Evolutionary conservation across 2,113 vertebrate species (phyloP).

Genomic region (Chaetodon trifascialis): DNA sequence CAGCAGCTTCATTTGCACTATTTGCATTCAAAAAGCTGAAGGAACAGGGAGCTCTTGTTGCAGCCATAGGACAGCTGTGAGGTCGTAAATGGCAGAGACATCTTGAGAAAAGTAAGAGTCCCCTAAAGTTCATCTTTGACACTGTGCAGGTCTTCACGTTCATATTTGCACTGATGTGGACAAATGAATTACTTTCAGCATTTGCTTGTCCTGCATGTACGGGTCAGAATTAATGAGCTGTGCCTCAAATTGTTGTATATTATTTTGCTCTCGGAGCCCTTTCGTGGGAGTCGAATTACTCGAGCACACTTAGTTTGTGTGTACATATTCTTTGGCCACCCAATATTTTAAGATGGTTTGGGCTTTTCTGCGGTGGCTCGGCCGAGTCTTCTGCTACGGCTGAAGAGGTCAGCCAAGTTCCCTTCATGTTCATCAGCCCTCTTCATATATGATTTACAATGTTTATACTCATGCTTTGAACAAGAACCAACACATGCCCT

Average conservation of each 20-base stretch:
- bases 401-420: conserved; percentile 53
- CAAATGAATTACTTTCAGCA: neutral
- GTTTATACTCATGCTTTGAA: conserved; percentile 36
- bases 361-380: neutral
- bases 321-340: conserved; percentile 30
- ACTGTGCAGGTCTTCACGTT: conserved; percentile 14
- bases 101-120: neutral
- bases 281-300: conserved; percentile 34
- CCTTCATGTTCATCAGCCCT: conserved; percentile 14
- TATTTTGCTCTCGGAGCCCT: neutral
- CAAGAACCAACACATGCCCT: conserved; percentile 8
- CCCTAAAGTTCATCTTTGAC: neutral
- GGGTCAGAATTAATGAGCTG: conserved; percentile 55
- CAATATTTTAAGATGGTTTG: conserved; percentile 36
- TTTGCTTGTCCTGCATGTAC: neutral
- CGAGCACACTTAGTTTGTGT: neutral
- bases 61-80: neutral
- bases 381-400: neutral
- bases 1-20: no score
- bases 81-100: neutral
- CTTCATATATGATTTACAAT: conserved; percentile 48
- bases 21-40: neutral
- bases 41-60: neutral
- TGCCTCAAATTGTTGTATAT: conserved; percentile 42
- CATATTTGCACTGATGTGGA: neutral